Conservation (phyloP, 2,888 invertebrate species). For the Thera obeliscata region DNA sequence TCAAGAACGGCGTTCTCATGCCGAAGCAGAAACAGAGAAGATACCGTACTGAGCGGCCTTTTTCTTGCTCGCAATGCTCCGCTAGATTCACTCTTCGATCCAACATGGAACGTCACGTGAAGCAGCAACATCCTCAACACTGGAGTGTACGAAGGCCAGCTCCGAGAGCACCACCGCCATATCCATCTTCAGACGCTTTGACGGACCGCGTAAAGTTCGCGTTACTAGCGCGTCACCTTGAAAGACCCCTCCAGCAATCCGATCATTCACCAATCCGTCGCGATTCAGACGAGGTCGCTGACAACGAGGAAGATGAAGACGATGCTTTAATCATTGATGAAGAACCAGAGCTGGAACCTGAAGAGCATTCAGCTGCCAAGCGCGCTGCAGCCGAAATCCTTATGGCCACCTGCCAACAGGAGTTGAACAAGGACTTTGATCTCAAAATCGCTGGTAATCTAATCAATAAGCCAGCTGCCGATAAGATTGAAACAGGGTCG, state of each 20-base stretch:
- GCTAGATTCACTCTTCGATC: slow-evolving; percentile 96
- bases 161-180: slow-evolving; percentile 74
- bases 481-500: slow-evolving; percentile 75
- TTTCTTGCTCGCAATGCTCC: slow-evolving; percentile 95
- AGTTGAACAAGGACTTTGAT: slow-evolving; percentile 79
- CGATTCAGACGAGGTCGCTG: slow-evolving; percentile 84
- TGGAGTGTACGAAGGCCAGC: slow-evolving; percentile 91
- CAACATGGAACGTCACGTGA: slow-evolving; percentile 97
- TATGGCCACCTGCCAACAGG: slow-evolving; percentile 78
- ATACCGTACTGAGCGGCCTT: slow-evolving; percentile 95
- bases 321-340: slow-evolving; percentile 89
- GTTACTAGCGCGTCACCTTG: slow-evolving; percentile 90
- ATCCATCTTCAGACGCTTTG: slow-evolving; percentile 63
- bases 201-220: slow-evolving; percentile 87
- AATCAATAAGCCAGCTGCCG: slow-evolving; percentile 80
- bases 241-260: slow-evolving; percentile 80
- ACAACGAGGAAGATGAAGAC: slow-evolving; percentile 87
- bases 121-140: slow-evolving; percentile 96
- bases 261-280: slow-evolving; percentile 73
- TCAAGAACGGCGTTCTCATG: slow-evolving; percentile 95
- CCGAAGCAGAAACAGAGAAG: slow-evolving; percentile 96
- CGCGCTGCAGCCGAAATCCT: slow-evolving; percentile 85
- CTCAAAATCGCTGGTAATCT: slow-evolving; percentile 83
- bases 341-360: slow-evolving; percentile 70
- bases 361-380: slow-evolving; percentile 78